Base-by-base conservation (phyloP, 2,113 vertebrate genomes). In the Cyprinodon brontotheroides region DNA sequence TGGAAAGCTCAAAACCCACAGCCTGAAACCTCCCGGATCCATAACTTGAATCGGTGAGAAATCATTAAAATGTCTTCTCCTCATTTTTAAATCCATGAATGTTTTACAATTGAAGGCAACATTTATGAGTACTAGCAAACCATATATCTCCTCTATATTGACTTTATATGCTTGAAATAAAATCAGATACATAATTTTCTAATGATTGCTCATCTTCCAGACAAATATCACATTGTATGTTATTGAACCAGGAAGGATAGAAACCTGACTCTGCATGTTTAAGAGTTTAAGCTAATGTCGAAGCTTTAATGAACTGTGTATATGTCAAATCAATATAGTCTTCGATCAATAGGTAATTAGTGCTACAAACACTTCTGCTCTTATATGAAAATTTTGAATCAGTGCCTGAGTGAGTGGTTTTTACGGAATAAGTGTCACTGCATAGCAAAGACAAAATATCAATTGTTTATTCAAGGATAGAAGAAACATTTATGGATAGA, bases 1-100 rank as follows among this genome's bases (percentile, higher is more conserved):
- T 74, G 70, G 72, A 43, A 72, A 70, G 82, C 79, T 77, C 57
- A 67, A 78, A 72, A 83, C 78, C 74, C 72, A 70, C 77, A 70
- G 70, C 45, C 74, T 71, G 48, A 48, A 71, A 62, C 65, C 79
- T 86, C 69, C 72, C n/a, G 71, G 39, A 70, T 75, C 3, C 74
- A 68, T 20, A 48, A 77, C 61, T 45, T 17, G 20, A 76, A 57
- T 72, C 68, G n/a, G 61, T 47, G 40, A 61, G 70, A 78, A 83
- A 73, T 67, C 39, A 69, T 17, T 40, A 43, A 78, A 76, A 38
- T 39, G 76, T 45, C 20, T 61, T 20, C 41, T 67, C 63, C 47
- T 60, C 37, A 14, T 40, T 62, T 65, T 29, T 61, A 43, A 73
- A 76, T 45, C 15, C 57, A 11, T 7, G 40, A 13, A 70, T 59